These are phyloP conservation scores for Epsilonema sp. DNA, from an alignment of 2,888 invertebrate species.

Conservation along the genomic window DNA sequence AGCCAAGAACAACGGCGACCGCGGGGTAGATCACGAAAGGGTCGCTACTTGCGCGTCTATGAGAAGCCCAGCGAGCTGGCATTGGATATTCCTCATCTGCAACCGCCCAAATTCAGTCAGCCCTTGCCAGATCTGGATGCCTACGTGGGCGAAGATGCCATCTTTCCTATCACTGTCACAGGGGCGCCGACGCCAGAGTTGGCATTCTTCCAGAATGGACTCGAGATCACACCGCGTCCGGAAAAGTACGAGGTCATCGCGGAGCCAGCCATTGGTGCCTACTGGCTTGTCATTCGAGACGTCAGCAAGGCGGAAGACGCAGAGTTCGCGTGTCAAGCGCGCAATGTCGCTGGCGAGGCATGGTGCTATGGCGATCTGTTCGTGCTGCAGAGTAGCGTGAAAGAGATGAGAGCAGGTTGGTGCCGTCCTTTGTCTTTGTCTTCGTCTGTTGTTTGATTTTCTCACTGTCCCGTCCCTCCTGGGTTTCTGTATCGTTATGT, in stretches of 20 bases:
- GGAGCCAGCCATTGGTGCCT: neutral
- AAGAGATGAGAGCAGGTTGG: neutral
- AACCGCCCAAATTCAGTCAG: conserved; percentile 46
- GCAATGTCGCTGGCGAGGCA: conserved; percentile 44
- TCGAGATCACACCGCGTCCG: neutral
- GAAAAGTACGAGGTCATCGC: neutral
- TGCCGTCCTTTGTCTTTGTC: neutral
- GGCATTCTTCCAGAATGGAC: conserved; percentile 25
- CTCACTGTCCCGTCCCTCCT: no score
- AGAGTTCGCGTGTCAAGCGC: conserved; percentile 50
- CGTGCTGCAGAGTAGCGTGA: conserved; percentile 13
- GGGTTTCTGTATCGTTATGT: no score
- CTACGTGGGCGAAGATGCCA: conserved; percentile 42
- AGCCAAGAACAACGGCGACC: neutral
- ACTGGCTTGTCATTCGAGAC: conserved; percentile 41
- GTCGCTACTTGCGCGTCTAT: neutral
- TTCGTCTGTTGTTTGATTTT: neutral
- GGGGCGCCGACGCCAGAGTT: conserved; percentile 47
- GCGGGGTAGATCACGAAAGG: neutral
- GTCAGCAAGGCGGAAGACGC: conserved; percentile 52
- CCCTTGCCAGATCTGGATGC: conserved; percentile 46
- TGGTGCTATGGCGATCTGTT: conserved; percentile 20
- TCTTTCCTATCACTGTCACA: conserved; percentile 45
- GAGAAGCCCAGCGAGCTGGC: conserved; percentile 11
- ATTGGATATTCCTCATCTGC: conserved; percentile 16